Percentiles rank a stretch among this genome's conserved stretches.
These are phyloP conservation scores for Ptychoptera albimana DNA, from an alignment of 2,888 invertebrate species.

Conservation along the genomic window DNA sequence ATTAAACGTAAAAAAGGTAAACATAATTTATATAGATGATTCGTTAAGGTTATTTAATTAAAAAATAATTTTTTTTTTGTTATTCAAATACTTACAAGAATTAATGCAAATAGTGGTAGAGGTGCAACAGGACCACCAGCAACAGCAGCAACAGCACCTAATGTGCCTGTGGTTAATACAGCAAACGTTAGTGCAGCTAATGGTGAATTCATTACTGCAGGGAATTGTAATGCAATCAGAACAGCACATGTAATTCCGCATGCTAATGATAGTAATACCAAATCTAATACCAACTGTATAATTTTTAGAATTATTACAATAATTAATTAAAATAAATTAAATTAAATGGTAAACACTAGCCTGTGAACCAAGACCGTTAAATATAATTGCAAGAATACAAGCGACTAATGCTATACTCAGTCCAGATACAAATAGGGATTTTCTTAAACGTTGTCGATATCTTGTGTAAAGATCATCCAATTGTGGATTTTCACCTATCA, in stretches of 20 bases:
- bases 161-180: slow-evolving; percentile 26
- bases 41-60: no score
- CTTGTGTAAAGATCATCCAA: slow-evolving; percentile 30
- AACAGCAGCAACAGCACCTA: slow-evolving; percentile 28
- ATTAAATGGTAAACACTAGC: not conserved
- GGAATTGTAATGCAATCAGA: slow-evolving; percentile 28
- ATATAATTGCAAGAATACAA: slow-evolving; percentile 24
- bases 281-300: slow-evolving; percentile 20
- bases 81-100: slow-evolving; percentile 38
- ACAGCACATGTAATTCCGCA: slow-evolving; percentile 25
- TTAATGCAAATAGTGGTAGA: slow-evolving; percentile 54
- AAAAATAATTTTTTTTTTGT: no score
- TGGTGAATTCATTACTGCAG: slow-evolving; percentile 28
- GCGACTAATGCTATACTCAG: slow-evolving; percentile 25
- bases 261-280: slow-evolving; percentile 21
- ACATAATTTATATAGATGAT: no score
- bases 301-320: not conserved
- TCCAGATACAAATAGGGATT: slow-evolving; percentile 29
- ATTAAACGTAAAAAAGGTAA: no score
- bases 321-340: not conserved
- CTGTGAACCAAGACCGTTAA: slow-evolving; percentile 6
- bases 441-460: slow-evolving; percentile 30
- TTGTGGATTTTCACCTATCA: slow-evolving; percentile 30
- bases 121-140: slow-evolving; percentile 27
- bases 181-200: slow-evolving; percentile 29